Evolutionary conservation across 2,797 vertebrate genomes (phyloP).

Genomic region (Enteromius afrohamiltoni): DNA sequence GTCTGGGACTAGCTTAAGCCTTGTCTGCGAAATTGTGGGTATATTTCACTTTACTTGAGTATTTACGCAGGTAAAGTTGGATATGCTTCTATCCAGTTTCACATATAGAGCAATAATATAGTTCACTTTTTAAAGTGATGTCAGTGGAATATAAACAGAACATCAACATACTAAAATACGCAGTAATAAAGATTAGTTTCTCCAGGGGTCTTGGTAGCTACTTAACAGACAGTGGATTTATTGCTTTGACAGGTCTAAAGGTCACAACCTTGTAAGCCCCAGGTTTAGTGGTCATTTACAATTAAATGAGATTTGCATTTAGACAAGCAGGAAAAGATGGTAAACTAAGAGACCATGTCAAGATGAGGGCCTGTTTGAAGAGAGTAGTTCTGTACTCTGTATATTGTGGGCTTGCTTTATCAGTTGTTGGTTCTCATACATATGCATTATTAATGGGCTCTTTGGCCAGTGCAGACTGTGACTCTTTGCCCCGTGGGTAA

Average conservation of each 20-base stretch:
- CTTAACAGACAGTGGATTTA: constrained; percentile 11
- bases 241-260: constrained; percentile 11
- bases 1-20: no score
- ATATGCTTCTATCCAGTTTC: neutral
- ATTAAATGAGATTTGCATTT: constrained; percentile 32
- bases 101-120: neutral
- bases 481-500: constrained; percentile 26
- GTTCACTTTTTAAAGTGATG: neutral
- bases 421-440: constrained; percentile 30
- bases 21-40: no score
- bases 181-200: neutral
- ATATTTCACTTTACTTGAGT: neutral
- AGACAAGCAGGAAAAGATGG: neutral
- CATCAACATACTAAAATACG: neutral
- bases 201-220: neutral
- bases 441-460: constrained; percentile 26
- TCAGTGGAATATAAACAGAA: neutral
- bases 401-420: constrained; percentile 23
- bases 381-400: neutral
- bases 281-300: constrained; percentile 35
- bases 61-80: neutral
- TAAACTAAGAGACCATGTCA: constrained; percentile 26
- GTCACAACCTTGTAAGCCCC: constrained; percentile 14
- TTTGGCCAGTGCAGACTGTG: neutral
- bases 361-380: constrained; percentile 1